Evolutionary conservation across 2,888 invertebrate genomes (phyloP), one percentile per base, ranked within the genome.

Genomic region (Eurytoma californica): DNA sequence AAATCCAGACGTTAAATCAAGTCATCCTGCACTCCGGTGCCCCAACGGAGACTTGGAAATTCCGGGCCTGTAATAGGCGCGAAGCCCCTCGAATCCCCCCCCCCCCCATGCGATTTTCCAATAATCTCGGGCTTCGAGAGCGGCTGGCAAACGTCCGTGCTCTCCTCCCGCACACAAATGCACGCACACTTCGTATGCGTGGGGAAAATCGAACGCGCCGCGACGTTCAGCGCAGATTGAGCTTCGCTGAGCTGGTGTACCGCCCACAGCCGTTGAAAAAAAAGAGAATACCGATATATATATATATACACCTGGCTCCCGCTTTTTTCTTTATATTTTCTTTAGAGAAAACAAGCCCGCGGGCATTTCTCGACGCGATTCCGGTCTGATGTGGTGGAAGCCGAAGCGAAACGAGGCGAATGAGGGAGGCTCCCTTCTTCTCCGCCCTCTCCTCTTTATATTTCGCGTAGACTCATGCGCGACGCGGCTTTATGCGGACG

Each of bases 1-100:
- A 16, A 69, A 76, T 69, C 28, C 53, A 16, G 61, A 24, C 24
- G 61, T 39, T 63, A 69, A 73, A 73, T 73, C 73, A 73, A 65
- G 39, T 24, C 49, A 58, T 70, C 70, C 47, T 9, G 24, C 2
- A 53, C 53, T 16, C 53, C 53, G 30, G 30, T 28, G 51, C 53
- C 53, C 47, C 13, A 13, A 39, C 39, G 7, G 67, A 9, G 67
- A 3, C 39, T 53, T 53, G 53, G 24, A 28, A 67, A 53, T 14
- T 39, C 24, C 18, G 12, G 16, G n/a, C 16, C n/a, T 4, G 51
- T 67, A 18, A 18, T 14, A 24, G 47, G 14, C 63, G 9, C 63
- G 30, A 20, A n/a, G n/a, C 63, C 2, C 9, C 63, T 39, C 39
- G 39, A 20, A n/a, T 63, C 2, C 2, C 2, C 24, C 2, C 2